Conservation (phyloP, 2,797 vertebrate species). For the Heliangelus exortis region DNA sequence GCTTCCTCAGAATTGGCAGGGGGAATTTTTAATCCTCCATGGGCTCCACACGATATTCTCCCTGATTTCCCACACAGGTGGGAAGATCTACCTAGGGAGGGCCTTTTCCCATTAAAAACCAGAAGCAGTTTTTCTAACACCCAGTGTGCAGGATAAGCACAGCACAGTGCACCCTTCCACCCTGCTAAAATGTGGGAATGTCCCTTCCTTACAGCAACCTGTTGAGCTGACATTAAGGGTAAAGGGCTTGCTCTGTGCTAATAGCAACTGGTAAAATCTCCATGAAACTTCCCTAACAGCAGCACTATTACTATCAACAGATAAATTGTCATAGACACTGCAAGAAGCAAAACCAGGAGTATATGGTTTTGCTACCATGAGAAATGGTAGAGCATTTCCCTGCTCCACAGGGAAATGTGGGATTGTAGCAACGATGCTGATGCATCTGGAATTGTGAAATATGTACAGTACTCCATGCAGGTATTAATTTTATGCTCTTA, state of each 20-base stretch:
- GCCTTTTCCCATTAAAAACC: background rate
- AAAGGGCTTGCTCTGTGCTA: background rate
- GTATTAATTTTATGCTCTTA: background rate
- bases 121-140: background rate
- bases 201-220: background rate
- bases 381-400: too few relatives aligned
- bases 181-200: background rate
- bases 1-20: background rate
- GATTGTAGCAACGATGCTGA: background rate
- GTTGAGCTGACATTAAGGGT: background rate
- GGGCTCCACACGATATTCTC: background rate
- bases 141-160: background rate
- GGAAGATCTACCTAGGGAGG: background rate
- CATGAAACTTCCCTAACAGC: background rate
- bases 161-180: background rate
- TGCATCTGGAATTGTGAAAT: background rate
- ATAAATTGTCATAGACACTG: background rate
- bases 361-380: too few relatives aligned
- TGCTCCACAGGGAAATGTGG: background rate
- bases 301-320: background rate
- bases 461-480: background rate
- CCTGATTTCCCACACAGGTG: background rate
- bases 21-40: background rate
- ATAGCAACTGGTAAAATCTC: background rate
- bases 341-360: background rate